Percentiles rank a stretch among this genome's conserved stretches.
These are phyloP conservation scores for Ochropleura leucogaster DNA, from an alignment of 2,888 invertebrate species.

Conservation along the genomic window DNA sequence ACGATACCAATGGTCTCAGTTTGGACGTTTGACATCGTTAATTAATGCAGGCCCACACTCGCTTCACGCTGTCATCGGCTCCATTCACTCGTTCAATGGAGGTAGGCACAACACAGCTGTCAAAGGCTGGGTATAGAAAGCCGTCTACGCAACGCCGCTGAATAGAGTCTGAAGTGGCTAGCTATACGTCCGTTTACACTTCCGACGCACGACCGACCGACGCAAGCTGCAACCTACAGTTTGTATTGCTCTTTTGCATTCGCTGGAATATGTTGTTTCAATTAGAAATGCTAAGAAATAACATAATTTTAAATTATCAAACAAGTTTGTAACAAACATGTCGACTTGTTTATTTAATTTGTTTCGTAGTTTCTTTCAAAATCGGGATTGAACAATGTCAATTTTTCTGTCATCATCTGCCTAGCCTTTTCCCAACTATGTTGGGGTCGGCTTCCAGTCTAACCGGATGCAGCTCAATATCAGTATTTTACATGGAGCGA, in stretches of 20 bases:
- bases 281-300: constrained; percentile 5
- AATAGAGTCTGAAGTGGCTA: constrained; percentile 87
- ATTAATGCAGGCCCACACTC: constrained; percentile 86
- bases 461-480: too few relatives aligned
- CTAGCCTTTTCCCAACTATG: too few relatives aligned
- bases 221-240: constrained; percentile 57
- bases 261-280: constrained; percentile 45
- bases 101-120: constrained; percentile 78
- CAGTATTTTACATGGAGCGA: too few relatives aligned
- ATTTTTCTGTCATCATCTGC: too few relatives aligned
- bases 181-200: constrained; percentile 76
- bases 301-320: background rate
- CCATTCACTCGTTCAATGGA: constrained; percentile 86
- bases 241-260: constrained; percentile 64
- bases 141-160: constrained; percentile 80
- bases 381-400: background rate
- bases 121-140: constrained; percentile 77
- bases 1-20: constrained; percentile 72
- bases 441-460: too few relatives aligned
- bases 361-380: background rate
- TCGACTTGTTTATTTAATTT: background rate
- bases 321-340: background rate
- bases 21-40: constrained; percentile 77
- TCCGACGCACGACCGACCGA: constrained; percentile 76
- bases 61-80: constrained; percentile 80